phyloP scores from a whole-genome alignment of 2,888 invertebrate genomes.

The Rhagonycha lutea region DNA sequence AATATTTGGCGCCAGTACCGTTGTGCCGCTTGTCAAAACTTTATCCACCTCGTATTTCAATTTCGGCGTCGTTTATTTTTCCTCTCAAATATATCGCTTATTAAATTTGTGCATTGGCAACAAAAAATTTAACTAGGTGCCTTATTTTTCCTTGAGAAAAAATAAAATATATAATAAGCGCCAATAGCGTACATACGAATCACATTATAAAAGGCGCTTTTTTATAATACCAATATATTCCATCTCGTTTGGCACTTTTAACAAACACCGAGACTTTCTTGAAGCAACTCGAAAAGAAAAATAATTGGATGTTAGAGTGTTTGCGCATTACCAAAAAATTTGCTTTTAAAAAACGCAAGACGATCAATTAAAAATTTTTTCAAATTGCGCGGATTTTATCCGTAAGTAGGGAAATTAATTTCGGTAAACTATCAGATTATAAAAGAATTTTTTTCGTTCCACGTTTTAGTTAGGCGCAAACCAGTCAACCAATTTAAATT shows the following conservation, averaged over 20 bases:
- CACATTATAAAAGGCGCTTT: conserved; percentile 24
- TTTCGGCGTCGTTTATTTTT: background rate
- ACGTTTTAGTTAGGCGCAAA: conserved; percentile 30
- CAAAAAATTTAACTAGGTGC: conserved; percentile 29
- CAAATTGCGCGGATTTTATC: background rate
- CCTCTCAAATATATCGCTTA: conserved; percentile 11
- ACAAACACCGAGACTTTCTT: conserved; percentile 32
- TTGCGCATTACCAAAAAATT: conserved; percentile 25
- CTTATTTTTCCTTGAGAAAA: conserved; percentile 18
- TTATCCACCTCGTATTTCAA: conserved; percentile 12
- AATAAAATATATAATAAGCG: conserved; percentile 27
- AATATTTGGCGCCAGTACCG: conserved; percentile 35
- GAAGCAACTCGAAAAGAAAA: conserved; percentile 28
- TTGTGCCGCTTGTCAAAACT: conserved; percentile 34
- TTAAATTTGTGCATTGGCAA: conserved; percentile 30
- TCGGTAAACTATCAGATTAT: background rate
- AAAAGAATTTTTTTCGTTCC: conserved; percentile 11
- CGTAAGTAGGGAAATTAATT: background rate
- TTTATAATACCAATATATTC: conserved; percentile 36
- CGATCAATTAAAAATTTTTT: background rate
- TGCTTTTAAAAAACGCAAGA: conserved; percentile 12
- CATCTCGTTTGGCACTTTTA: conserved; percentile 39
- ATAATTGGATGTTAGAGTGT: conserved; percentile 33
- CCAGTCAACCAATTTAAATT: conserved; percentile 27
- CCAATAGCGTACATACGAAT: conserved; percentile 20